Evolutionary conservation across 2,797 vertebrate species (phyloP), one percentile per base, ranked within the genome.

Genomic region (Acrocephalus scirpaceus): DNA sequence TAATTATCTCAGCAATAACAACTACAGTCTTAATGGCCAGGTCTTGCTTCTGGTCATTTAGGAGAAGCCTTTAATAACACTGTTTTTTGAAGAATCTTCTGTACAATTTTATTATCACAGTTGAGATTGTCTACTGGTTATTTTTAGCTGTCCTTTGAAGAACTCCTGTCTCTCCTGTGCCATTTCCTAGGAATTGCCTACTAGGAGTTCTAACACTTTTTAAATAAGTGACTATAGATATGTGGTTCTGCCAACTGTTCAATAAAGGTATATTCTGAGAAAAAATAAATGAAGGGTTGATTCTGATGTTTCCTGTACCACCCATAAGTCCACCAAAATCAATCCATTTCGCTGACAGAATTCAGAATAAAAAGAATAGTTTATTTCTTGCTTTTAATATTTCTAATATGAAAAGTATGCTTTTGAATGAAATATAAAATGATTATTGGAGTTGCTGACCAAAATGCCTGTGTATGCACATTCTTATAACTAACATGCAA

Each of bases 1-100:
- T 96, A 97, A 97, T 95, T 96, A 93, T 96, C 90, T 97, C 86
- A 91, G 92, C 58, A 92, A 53, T 95, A 95, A 93, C 93, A 96
- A 90, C 78, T 93, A 1, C 9, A 67, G 7, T 22, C 42, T 70
- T 86, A 82, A 90, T 42, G 50, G 32, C 34, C 42, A 67, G 27
- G n/a, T 80, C 77, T 95, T 72, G 64, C 83, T 94, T 94, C 71
- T 93, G 61, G 47, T 85, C 54, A 42, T 74, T 77, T 71, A 72
- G 38, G 54, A 89, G 44, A 86, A 92, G 32, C n/a, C 25, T 74
- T 85, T 82, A 64, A 74, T 65, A 87, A 51, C 5, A 5, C 10
- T 29, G 11, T 26, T 73, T 67, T 96, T 96, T 89, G 88, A 90
- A 93, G 83, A 82, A 27, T 79, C 15, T 65, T 67, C 47, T 62